Percentiles rank a stretch among this genome's conserved stretches.
Conservation (phyloP, 2,113 vertebrate genomes). For the Hyaena hyaena region DNA sequence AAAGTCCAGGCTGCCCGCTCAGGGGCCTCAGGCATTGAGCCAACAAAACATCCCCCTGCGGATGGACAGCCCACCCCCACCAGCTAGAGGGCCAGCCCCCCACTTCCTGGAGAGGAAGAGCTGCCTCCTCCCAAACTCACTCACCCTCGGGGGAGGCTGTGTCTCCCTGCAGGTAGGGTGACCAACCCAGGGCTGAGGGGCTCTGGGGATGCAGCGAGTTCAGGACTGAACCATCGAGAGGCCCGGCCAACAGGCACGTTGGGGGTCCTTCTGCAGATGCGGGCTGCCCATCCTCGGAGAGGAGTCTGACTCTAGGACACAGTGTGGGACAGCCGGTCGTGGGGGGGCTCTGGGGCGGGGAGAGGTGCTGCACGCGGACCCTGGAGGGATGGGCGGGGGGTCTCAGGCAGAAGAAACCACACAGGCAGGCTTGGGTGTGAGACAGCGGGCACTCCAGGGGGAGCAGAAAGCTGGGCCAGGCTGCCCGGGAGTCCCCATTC, state of each 20-base stretch:
- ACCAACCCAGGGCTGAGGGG: not conserved
- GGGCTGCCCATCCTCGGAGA: not conserved
- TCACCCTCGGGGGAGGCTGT: too few species aligned
- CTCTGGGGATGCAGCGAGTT: not conserved
- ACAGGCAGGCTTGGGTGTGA: not conserved
- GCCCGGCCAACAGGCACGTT: fast-evolving
- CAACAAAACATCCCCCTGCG: too few species aligned
- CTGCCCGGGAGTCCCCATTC: not conserved
- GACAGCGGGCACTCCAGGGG: fast-evolving
- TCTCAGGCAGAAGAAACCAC: not conserved
- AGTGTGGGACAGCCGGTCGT: fast-evolving
- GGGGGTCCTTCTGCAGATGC: not conserved
- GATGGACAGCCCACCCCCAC: not conserved
- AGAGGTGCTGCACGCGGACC: not conserved
- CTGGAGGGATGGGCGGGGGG: fast-evolving
- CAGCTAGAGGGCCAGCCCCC: not conserved
- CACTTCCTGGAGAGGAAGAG: not conserved
- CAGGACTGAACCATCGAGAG: not conserved
- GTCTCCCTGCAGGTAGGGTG: not conserved
- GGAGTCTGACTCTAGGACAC: not conserved
- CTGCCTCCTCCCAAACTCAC: not conserved
- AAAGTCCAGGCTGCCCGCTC: not conserved
- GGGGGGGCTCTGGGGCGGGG: not conserved
- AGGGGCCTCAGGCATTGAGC: not conserved
- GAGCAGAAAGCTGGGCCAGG: not conserved